Evolutionary conservation across 1,140 invertebrate species (phyloP).

Genomic region (Mya arenaria): DNA sequence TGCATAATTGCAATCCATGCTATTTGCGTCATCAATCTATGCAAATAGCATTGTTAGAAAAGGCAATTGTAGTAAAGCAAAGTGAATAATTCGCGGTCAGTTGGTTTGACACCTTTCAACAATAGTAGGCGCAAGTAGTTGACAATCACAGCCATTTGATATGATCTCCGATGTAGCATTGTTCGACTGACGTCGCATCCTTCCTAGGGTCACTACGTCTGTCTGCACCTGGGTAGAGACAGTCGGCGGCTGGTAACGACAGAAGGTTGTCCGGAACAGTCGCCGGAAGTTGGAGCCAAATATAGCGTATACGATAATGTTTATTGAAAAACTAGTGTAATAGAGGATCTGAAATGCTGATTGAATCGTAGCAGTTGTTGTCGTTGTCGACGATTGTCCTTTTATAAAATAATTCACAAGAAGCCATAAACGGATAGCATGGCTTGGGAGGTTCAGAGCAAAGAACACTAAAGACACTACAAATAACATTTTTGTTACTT

Average conservation of each 20-base stretch:
- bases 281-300: slow-evolving; percentile 65
- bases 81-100: too few species aligned
- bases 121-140: too few species aligned
- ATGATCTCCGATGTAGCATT: too few species aligned
- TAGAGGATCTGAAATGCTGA: slow-evolving; percentile 85
- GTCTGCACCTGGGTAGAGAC: not conserved
- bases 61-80: too few species aligned
- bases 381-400: slow-evolving; percentile 68
- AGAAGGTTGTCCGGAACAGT: slow-evolving; percentile 60
- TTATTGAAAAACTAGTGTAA: slow-evolving; percentile 91
- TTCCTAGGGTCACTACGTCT: slow-evolving; percentile 32
- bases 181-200: not conserved
- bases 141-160: too few species aligned
- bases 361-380: slow-evolving; percentile 16
- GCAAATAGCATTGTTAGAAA: too few species aligned
- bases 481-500: slow-evolving; percentile 41
- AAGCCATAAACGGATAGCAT: slow-evolving; percentile 31
- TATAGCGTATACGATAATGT: slow-evolving; percentile 89
- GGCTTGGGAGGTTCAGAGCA: slow-evolving; percentile 59
- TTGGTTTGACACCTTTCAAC: too few species aligned
- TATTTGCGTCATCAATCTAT: too few species aligned
- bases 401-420: slow-evolving; percentile 9
- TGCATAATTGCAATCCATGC: too few species aligned
- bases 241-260: not conserved
- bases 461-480: slow-evolving; percentile 34